Base-by-base conservation (phyloP, 2,888 invertebrate species). In the Stenodema calcarata region DNA sequence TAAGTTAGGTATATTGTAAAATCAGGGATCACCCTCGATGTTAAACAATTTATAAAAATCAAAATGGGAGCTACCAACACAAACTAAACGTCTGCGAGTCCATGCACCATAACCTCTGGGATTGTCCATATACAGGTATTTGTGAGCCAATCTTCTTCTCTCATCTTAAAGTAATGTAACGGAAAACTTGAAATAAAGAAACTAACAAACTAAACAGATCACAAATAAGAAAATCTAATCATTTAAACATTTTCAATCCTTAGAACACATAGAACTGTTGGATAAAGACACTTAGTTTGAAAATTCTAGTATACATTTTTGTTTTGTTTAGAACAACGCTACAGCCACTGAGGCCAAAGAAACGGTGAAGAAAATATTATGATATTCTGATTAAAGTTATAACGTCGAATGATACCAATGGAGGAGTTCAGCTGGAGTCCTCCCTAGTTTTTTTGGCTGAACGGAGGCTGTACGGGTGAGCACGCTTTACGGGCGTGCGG, bases 401-500 rank as follows among this genome's bases (percentile, higher is more conserved):
- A 50, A 78, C 42, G 78, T 78, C 18, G 78, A 18, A 23, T 18
- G 78, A 47, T 14, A 18, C 28, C 14, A 18, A 44, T 2, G 7
- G 75, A 27, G 44, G n/a, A 84, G 50, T 73, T 84, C 84, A 84
- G 50, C 75, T 84, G 84, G 75, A 84, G 35, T 44, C 70, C 9
- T 84, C 84, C 4, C 84, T 73, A 14, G n/a, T 76, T 28, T 76
- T 87, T 30, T 87, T 87, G 79, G 86, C 87, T 42, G 87, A 87
- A 69, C 88, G 79, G 23, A 88, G 80, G 44, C 78, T 79, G 70
- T 88, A 88, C 27, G 82, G 62, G 42, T 88, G 88, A 62, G 82
- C 75, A 35, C 88, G 86, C 50, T 87, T 87, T 0, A 54, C 73
- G 23, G 86, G 87, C 11, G 73, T 78, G 44, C 76, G 79, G 28